A percentile compares a stretch with the other conserved stretches of the same genome.
These are phyloP conservation scores for Bolinopsis microptera DNA, from an alignment of 37 sponge, comb jelly and placozoan species.

Conservation along the genomic window DNA sequence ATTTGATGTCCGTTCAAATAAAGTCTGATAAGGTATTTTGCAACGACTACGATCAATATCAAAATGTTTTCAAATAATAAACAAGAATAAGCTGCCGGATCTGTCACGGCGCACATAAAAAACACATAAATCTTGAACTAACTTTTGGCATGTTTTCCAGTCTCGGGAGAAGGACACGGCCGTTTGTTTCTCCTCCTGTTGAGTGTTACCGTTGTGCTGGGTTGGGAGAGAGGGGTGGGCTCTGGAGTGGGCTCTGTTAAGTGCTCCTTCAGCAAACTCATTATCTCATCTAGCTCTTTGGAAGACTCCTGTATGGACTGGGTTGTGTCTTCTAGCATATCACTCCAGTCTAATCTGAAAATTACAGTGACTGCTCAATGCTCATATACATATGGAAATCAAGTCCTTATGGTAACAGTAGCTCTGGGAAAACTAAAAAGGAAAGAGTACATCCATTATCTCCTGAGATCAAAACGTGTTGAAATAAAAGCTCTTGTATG, in stretches of 20 bases:
- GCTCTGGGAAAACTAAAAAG: no score
- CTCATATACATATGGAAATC: no score
- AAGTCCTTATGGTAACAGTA: no score
- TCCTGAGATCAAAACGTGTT: no score
- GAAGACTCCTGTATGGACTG: neutral
- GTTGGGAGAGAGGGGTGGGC: neutral
- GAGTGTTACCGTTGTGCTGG: neutral
- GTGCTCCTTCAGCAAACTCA: neutral
- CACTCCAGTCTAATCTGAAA: neutral
- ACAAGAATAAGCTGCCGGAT: no score
- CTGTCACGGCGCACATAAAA: no score
- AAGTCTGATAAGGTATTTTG: no score
- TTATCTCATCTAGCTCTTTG: neutral
- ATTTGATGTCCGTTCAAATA: no score
- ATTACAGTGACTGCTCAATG: no score
- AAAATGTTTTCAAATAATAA: neutral
- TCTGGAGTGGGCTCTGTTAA: neutral
- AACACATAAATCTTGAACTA: neutral
- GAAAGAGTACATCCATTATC: no score
- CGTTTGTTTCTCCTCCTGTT: neutral
- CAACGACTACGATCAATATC: neutral
- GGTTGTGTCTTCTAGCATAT: neutral
- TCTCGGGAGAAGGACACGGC: slow-evolving; percentile 28
- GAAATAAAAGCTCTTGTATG: no score
- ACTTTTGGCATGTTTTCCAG: neutral